These are phyloP conservation scores for Rhinopomastus cyanomelas DNA, from an alignment of 2,113 vertebrate genomes.

Conservation along the genomic window DNA sequence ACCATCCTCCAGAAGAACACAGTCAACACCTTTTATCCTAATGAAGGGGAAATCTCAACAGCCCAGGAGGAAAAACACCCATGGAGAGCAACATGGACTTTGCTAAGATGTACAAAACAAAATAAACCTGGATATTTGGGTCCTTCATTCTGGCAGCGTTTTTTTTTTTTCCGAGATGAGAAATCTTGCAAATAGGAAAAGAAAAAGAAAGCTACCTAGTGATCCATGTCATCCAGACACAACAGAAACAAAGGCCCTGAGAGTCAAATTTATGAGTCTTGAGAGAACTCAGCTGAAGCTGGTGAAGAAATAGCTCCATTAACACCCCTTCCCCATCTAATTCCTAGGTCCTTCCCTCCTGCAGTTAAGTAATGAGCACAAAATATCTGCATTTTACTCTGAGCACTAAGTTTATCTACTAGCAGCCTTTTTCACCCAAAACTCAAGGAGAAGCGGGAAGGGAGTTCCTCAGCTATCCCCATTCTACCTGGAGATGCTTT, in stretches of 20 bases:
- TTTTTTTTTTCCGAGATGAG: background rate
- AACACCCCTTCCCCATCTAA: background rate
- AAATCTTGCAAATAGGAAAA: background rate
- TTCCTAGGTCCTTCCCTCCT: background rate
- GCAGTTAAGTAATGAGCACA: background rate
- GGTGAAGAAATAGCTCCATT: slow-evolving; percentile 1
- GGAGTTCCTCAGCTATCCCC: background rate
- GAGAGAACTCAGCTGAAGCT: background rate
- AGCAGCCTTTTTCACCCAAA: background rate
- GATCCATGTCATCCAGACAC: background rate
- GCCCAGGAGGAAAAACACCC: background rate
- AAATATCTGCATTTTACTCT: background rate
- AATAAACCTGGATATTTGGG: background rate
- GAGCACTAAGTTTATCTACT: background rate
- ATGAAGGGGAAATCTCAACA: background rate
- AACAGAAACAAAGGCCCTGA: background rate
- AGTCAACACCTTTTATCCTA: background rate
- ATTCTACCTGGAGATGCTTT: background rate
- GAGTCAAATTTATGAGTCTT: slow-evolving; percentile 32
- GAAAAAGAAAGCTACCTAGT: background rate
- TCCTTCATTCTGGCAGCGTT: background rate
- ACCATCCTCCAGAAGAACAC: background rate
- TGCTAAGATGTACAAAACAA: background rate
- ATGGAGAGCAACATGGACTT: background rate
- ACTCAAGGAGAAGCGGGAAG: background rate